phyloP scores from a whole-genome alignment of 2,797 vertebrate genomes.

The Hydrocynus forskahlii region DNA sequence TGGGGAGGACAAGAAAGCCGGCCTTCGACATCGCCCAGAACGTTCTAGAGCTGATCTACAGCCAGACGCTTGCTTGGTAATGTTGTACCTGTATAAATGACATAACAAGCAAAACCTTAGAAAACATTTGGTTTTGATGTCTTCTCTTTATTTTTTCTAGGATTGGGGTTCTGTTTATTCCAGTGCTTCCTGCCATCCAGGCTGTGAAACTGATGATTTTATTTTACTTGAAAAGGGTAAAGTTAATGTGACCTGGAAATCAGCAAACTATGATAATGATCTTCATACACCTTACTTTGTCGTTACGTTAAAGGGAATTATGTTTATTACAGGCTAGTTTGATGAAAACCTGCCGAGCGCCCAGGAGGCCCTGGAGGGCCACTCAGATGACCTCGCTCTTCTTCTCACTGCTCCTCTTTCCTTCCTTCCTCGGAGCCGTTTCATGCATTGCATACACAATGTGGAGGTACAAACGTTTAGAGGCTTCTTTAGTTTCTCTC shows the following conservation, averaged over 20 bases:
- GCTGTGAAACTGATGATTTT: conserved; percentile 83
- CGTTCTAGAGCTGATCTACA: conserved; percentile 92
- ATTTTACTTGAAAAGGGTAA: conserved; percentile 90
- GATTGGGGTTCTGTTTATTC: conserved; percentile 85
- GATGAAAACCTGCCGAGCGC: conserved; percentile 84
- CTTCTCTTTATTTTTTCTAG: conserved; percentile 64
- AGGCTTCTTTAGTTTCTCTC: neutral
- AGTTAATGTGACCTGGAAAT: neutral
- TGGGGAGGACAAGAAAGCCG: conserved; percentile 77
- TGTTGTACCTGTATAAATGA: neutral
- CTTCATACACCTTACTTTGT: too few species aligned
- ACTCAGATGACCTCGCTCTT: conserved; percentile 85
- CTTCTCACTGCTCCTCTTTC: conserved; percentile 83
- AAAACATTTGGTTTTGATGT: neutral
- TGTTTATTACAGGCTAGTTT: conserved; percentile 77
- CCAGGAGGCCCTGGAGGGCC: conserved; percentile 85
- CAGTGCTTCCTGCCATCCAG: conserved; percentile 85
- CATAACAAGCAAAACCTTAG: neutral
- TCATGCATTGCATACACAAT: conserved; percentile 78
- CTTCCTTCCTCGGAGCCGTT: conserved; percentile 80
- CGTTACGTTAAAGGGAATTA: too few species aligned
- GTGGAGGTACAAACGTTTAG: conserved; percentile 81
- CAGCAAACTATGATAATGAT: too few species aligned
- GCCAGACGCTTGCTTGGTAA: conserved; percentile 93
- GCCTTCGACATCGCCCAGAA: conserved; percentile 92